Conservation (phyloP, 2,888 invertebrate genomes). For the Aspidiotus rigidus region DNA sequence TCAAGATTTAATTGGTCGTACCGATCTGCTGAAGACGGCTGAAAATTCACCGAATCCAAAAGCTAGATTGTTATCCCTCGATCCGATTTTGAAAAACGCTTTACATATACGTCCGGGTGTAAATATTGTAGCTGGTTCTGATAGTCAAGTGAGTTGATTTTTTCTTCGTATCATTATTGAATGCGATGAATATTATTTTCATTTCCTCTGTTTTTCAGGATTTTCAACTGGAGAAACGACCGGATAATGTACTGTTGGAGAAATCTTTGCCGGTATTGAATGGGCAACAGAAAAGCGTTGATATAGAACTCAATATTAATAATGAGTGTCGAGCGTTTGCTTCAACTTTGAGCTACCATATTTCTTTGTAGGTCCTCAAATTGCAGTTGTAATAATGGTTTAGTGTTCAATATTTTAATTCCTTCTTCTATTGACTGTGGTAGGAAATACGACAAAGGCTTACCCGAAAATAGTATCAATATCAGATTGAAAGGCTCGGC, state of each 20-base stretch:
- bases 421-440: not conserved
- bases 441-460: constrained; percentile 77
- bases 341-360: constrained; percentile 86
- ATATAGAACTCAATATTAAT: constrained; percentile 67
- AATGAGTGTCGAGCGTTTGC: constrained; percentile 91
- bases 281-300: constrained; percentile 57
- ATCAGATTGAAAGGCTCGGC: constrained; percentile 84
- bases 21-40: constrained; percentile 74
- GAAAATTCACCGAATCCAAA: constrained; percentile 61
- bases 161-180: not conserved
- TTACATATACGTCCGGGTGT: constrained; percentile 79
- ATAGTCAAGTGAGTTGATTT: constrained; percentile 52
- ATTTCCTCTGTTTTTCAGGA: constrained; percentile 50
- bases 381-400: not conserved
- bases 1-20: constrained; percentile 85
- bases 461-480: constrained; percentile 71
- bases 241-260: constrained; percentile 69
- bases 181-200: not conserved
- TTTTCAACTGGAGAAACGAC: constrained; percentile 73
- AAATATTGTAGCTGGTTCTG: constrained; percentile 81
- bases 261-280: constrained; percentile 63
- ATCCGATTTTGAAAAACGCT: constrained; percentile 78
- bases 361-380: constrained; percentile 67
- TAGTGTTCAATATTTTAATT: not conserved
- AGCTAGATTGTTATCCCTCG: constrained; percentile 74